Evolutionary conservation across 2,113 vertebrate genomes (phyloP).

Genomic region (human): DNA sequence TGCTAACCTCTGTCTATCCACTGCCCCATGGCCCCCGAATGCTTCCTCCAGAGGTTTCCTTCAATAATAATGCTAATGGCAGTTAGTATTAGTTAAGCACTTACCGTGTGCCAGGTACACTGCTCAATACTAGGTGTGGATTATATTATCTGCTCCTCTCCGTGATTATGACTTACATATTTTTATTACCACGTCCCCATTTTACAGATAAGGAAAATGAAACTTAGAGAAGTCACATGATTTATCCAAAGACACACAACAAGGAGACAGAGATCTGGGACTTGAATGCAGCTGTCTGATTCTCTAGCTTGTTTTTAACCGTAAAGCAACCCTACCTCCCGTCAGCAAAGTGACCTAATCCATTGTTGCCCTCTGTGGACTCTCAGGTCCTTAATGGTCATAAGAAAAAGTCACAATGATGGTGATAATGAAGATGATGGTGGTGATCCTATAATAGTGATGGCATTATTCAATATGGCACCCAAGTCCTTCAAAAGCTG

Average conservation of each 20-base stretch:
- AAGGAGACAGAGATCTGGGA: neutral
- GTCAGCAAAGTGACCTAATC: neutral
- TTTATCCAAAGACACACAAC: too few relatives aligned
- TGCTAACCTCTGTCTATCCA: neutral
- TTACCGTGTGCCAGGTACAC: neutral
- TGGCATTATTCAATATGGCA: neutral
- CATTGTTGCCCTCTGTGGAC: rapidly evolving
- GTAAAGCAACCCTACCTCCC: rapidly evolving
- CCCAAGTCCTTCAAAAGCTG: neutral
- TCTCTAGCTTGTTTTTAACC: neutral
- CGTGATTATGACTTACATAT: neutral
- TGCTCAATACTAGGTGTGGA: neutral
- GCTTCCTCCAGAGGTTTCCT: neutral
- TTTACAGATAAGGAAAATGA: neutral
- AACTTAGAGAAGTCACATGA: neutral
- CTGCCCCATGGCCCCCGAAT: neutral
- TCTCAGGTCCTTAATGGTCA: neutral
- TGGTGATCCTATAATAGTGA: too few relatives aligned
- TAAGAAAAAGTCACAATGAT: neutral
- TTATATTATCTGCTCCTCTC: neutral
- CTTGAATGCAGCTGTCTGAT: neutral
- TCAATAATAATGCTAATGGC: neutral
- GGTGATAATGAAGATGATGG: too few relatives aligned
- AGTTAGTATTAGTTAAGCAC: neutral
- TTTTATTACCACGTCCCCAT: neutral